Percentiles rank a stretch among this genome's conserved stretches.
phyloP scores from a whole-genome alignment of 1,140 invertebrate genomes.

The Kradibia gibbosae region DNA sequence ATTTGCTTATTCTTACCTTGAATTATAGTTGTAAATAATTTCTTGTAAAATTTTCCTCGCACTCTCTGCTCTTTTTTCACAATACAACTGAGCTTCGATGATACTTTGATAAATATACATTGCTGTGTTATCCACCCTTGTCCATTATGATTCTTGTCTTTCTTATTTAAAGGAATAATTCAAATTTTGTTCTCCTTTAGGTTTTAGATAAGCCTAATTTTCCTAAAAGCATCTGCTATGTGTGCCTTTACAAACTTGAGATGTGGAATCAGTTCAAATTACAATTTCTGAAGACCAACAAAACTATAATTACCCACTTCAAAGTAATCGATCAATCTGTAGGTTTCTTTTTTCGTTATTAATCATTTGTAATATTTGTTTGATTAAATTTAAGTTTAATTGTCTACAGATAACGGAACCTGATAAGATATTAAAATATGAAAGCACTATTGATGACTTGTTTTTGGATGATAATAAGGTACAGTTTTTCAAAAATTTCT shows the following conservation, averaged over 20 bases:
- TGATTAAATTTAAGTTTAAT: background rate
- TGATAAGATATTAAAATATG: constrained; percentile 8
- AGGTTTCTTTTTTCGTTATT: constrained; percentile 41
- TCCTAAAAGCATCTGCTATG: constrained; percentile 64
- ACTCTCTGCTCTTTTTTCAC: no score
- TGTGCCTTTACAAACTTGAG: constrained; percentile 68
- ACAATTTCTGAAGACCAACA: constrained; percentile 62
- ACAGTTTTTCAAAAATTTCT: constrained; percentile 17
- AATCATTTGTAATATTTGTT: constrained; percentile 11
- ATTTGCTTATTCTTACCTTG: no score
- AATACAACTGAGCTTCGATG: no score
- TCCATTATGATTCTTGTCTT: background rate
- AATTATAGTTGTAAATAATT: no score
- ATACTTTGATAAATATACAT: no score
- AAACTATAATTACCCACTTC: constrained; percentile 60
- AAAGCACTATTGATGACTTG: constrained; percentile 1
- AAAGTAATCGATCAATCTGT: constrained; percentile 58
- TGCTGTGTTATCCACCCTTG: no score
- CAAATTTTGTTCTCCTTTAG: constrained; percentile 51
- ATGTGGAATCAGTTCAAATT: constrained; percentile 68
- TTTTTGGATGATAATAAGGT: constrained; percentile 33
- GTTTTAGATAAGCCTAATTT: constrained; percentile 60
- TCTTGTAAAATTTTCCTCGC: no score
- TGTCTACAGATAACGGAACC: constrained; percentile 10
- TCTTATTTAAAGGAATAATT: constrained; percentile 26